Evolutionary conservation across 2,888 invertebrate species (phyloP).

Genomic region (Hypselothyrea guttata): DNA sequence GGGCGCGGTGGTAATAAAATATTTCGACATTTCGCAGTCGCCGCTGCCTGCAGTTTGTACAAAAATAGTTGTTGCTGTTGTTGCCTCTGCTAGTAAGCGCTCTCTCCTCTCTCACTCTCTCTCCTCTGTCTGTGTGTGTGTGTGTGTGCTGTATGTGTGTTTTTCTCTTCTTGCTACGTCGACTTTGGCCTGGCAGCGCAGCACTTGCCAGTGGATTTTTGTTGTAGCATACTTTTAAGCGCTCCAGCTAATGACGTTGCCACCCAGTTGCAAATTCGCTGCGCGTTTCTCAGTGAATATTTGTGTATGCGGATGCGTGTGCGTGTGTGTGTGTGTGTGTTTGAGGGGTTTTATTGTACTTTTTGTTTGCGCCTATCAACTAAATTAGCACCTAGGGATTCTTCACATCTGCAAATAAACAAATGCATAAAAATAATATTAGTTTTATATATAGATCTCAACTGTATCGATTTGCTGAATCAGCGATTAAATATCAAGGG

Average conservation of each 20-base stretch:
- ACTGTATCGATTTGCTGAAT: too few relatives aligned
- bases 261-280: constrained; percentile 45
- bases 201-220: constrained; percentile 19
- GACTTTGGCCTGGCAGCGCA: constrained; percentile 48
- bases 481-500: too few relatives aligned
- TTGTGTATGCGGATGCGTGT: constrained; percentile 6
- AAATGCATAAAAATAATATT: constrained; percentile 10
- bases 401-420: constrained; percentile 80
- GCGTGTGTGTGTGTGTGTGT: constrained; percentile 13
- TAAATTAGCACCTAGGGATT: constrained; percentile 83
- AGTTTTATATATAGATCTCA: too few relatives aligned
- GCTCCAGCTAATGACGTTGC: constrained; percentile 43
- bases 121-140: constrained; percentile 10
- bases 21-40: constrained; percentile 78
- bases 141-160: constrained; percentile 14
- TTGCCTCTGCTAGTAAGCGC: constrained; percentile 12
- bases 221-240: constrained; percentile 65
- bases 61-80: constrained; percentile 44
- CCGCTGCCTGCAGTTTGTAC: constrained; percentile 36
- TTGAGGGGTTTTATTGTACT: constrained; percentile 56
- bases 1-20: constrained; percentile 67
- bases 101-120: constrained; percentile 18
- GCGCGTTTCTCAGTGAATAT: constrained; percentile 4
- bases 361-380: constrained; percentile 78
- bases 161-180: constrained; percentile 51